These are phyloP conservation scores for Rhagium mordax DNA, from an alignment of 2,888 invertebrate species.

Conservation along the genomic window DNA sequence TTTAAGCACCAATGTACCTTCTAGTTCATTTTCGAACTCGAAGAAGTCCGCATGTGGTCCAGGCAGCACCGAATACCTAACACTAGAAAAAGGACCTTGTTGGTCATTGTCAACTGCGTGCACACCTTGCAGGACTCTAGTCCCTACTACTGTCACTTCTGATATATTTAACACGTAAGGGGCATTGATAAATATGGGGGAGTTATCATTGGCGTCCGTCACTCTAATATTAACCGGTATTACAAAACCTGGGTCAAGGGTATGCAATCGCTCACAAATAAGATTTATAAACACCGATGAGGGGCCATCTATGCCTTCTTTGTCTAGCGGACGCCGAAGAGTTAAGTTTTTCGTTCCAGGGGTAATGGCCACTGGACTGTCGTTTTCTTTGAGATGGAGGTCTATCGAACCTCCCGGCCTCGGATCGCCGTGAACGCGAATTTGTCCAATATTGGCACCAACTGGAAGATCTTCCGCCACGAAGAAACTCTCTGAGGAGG, in stretches of 20 bases:
- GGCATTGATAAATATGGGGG: conserved; percentile 86
- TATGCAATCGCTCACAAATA: conserved; percentile 84
- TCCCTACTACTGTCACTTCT: conserved; percentile 82
- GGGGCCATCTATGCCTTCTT: conserved; percentile 87
- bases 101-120: conserved; percentile 89
- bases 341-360: conserved; percentile 87
- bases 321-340: conserved; percentile 84
- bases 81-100: conserved; percentile 89
- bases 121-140: conserved; percentile 84
- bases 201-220: conserved; percentile 93
- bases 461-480: conserved; percentile 89
- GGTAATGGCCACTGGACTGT: conserved; percentile 85
- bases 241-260: conserved; percentile 77
- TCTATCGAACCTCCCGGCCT: conserved; percentile 83
- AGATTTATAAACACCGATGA: conserved; percentile 90
- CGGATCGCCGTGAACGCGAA: conserved; percentile 88
- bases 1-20: conserved; percentile 85
- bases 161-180: conserved; percentile 88
- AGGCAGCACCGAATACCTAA: conserved; percentile 84
- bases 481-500: conserved; percentile 92
- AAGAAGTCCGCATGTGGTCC: conserved; percentile 87
- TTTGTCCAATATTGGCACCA: conserved; percentile 84
- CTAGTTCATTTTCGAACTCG: conserved; percentile 88
- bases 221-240: conserved; percentile 89
- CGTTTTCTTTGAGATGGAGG: conserved; percentile 83